Evolutionary conservation across 2,113 vertebrate genomes (phyloP).

Genomic region (Cyanistes caeruleus): DNA sequence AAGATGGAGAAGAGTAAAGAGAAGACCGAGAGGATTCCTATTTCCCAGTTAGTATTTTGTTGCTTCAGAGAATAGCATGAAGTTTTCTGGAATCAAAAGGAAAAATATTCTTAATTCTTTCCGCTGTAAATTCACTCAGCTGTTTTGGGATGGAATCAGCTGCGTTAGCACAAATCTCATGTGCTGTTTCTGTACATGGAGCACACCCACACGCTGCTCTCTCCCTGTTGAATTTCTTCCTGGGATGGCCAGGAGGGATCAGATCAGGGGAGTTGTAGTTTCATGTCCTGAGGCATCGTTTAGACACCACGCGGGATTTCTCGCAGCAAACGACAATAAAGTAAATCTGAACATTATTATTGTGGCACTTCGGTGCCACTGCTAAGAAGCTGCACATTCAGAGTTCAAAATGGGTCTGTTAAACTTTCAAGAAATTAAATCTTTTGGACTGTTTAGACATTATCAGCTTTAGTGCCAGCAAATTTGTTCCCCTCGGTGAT

Average conservation of each 20-base stretch:
- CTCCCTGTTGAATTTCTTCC: neutral
- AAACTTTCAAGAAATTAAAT: slow-evolving; percentile 18
- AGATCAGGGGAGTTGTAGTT: neutral
- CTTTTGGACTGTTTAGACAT: slow-evolving; percentile 34
- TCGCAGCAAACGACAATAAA: accelerated
- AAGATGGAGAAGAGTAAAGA: neutral
- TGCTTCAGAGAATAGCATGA: neutral
- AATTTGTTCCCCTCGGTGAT: slow-evolving; percentile 58
- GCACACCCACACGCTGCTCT: accelerated
- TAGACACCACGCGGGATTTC: neutral
- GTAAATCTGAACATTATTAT: neutral
- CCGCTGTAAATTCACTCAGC: neutral
- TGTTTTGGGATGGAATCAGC: neutral
- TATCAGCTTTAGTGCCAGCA: slow-evolving; percentile 43
- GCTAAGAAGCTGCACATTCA: neutral
- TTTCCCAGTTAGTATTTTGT: neutral
- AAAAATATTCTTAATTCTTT: neutral
- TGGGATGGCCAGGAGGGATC: neutral
- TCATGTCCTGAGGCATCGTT: neutral
- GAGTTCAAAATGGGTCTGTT: neutral
- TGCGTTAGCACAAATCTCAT: neutral
- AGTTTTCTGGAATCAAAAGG: neutral
- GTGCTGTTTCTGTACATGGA: neutral
- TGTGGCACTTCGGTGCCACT: neutral
- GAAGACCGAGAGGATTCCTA: neutral